Base-by-base conservation (phyloP, 2,888 invertebrate species). In the Aspidapion aeneum region DNA sequence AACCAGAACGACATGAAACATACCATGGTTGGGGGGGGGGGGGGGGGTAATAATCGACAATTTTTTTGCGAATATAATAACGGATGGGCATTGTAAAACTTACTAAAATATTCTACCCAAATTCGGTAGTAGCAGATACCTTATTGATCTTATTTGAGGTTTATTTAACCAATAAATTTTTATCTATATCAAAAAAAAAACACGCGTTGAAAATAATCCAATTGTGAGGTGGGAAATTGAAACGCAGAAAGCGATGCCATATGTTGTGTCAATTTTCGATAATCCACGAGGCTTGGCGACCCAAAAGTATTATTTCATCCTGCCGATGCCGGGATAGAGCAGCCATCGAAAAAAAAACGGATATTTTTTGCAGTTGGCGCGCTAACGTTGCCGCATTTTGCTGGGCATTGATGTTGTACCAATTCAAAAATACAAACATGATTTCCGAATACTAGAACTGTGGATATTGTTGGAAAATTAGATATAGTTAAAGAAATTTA, bases 261-360 rank as follows among this genome's bases (percentile, higher is more conserved):
- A 62, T 58, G 58, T 22, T 57, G 62, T 62, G 52, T 58, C 55
- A 58, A 58, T 62, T 62, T 62, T 55, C 52, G 19, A 52, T 52
- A 52, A 52, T 52, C 52, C 52, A 7, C 52, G 17, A 7, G 35
- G 35, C 12, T 35, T 35, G 35, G 35, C 35, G 35, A 35, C 35
- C 35, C 35, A 35, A 35, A 35, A 35, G 35, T 35, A 35, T 52
- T 52, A 52, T 52, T 52, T 52, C 52, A 52, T 52, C 35, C n/a
- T n/a, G n/a, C n/a, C n/a, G n/a, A n/a, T n/a, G n/a, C n/a, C 35
- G 35, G 35, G 35, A 35, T 35, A 12, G 35, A 35, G 35, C 35
- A n/a, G n/a, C n/a, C n/a, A n/a, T n/a, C n/a, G 35, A 3, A 35
- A 35, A 35, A 35, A 35, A 35, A 35, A 35, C 35, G 35, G n/a